These are phyloP conservation scores for Achroia grisella DNA, from an alignment of 1,140 invertebrate species.

Conservation along the genomic window DNA sequence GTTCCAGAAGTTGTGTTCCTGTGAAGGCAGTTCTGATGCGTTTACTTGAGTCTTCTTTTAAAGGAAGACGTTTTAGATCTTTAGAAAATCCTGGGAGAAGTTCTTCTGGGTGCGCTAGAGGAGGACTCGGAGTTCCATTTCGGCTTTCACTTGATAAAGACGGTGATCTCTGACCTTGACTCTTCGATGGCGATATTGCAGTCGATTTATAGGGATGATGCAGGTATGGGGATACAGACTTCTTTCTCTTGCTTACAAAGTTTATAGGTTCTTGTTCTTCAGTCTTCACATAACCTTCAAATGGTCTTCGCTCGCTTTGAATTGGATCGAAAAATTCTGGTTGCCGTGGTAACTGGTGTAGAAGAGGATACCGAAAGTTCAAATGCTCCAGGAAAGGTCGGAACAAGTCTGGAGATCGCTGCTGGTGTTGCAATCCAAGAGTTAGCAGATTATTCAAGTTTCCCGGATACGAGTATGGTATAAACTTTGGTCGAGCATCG, in stretches of 20 bases:
- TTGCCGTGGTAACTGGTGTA: conserved; percentile 49
- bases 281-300: conserved; percentile 37
- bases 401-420: conserved; percentile 67
- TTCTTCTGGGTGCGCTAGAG: conserved; percentile 71
- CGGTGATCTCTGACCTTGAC: conserved; percentile 54
- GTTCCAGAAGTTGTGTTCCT: conserved; percentile 90
- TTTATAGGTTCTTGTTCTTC: conserved; percentile 49
- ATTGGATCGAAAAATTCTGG: conserved; percentile 39
- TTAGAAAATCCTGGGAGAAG: conserved; percentile 60
- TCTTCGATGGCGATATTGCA: conserved; percentile 57
- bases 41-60: conserved; percentile 79
- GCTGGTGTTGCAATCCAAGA: conserved; percentile 76
- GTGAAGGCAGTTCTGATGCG: conserved; percentile 94
- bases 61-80: conserved; percentile 48
- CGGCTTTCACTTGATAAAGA: conserved; percentile 66
- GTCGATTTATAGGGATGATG: conserved; percentile 63
- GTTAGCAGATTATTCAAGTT: conserved; percentile 77
- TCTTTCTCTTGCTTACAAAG: conserved; percentile 51
- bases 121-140: conserved; percentile 75
- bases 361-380: conserved; percentile 52
- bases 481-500: conserved; percentile 65
- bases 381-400: conserved; percentile 60
- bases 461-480: conserved; percentile 76
- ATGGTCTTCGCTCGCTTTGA: conserved; percentile 25
- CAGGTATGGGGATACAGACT: conserved; percentile 58